Evolutionary conservation across 1,140 invertebrate genomes (phyloP), one percentile per base, ranked within the genome.

Genomic region (Drepana arcuata): DNA sequence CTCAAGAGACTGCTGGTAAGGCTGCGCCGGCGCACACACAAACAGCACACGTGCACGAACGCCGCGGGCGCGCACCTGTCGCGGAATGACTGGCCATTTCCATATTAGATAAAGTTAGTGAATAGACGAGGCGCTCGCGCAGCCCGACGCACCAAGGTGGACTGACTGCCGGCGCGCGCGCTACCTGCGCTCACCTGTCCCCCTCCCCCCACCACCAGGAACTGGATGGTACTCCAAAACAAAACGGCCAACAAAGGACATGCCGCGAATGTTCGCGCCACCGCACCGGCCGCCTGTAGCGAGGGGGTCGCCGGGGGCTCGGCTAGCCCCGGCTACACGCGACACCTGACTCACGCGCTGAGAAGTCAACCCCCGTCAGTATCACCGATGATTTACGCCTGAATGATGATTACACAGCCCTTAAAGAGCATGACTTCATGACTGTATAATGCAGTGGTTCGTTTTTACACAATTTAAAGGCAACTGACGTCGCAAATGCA

Each of bases 191-290:
- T 66, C 70, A 74, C 68, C 70, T 72, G 68, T 64, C 72, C 69
- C 70, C 70, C 54, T 48, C 59, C 56, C 66, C 63, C 67, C 57
- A 60, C 70, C 62, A 70, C 64, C 60, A 73, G 72, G 71, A 80
- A 80, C 75, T 72, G 72, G 72, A 80, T 78, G 75, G 71, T 70
- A 64, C 67, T 80, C 71, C 75, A 80, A 80, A 77, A 80, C 75
- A 80, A 80, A 80, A 77, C 72, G 67, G 69, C 73, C 71, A 75
- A 80, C 75, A 74, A 75, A 80, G 72, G 75, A 80, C 69, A 67
- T 80, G 75, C 72, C 72, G 73, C 70, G 60, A 73, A 77, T 77
- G 75, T 77, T 73, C 72, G 67, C 74, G 65, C 50, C 53, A 55
- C 67, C 67, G 41, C 16, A 60, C 69, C 69, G 59, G 51, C 46